Percentiles rank a stretch among this genome's conserved stretches.
phyloP scores from a whole-genome alignment of 2,113 vertebrate species.

The Carollia perspicillata region DNA sequence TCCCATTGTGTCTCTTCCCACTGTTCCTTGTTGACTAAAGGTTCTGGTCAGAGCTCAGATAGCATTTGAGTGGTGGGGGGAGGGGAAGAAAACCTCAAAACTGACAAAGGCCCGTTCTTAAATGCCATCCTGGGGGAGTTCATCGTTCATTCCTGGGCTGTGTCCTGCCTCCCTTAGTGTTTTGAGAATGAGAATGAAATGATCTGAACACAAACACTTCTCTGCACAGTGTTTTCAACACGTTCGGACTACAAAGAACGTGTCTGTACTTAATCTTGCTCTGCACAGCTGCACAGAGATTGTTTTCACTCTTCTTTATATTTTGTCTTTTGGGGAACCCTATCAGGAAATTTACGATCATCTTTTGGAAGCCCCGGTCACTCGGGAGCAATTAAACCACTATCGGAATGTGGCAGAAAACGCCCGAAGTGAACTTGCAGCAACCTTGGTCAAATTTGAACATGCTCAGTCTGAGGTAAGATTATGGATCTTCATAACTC shows the following conservation, averaged over 20 bases:
- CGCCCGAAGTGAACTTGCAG: conserved; percentile 85
- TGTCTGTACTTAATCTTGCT: not conserved
- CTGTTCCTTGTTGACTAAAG: not conserved
- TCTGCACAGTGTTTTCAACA: not conserved
- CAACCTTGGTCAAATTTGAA: conserved; percentile 83
- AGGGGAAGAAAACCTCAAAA: not conserved
- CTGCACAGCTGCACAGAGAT: not conserved
- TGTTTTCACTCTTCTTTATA: not conserved
- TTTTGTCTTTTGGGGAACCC: conserved; percentile 45
- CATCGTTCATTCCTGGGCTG: not conserved
- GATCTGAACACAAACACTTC: not conserved
- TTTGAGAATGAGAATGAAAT: not conserved
- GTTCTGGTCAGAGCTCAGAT: not conserved
- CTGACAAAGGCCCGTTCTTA: not conserved
- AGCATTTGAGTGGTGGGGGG: not conserved
- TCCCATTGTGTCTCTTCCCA: not conserved
- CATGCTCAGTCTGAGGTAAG: conserved; percentile 84
- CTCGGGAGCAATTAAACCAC: conserved; percentile 81
- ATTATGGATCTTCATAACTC: not conserved
- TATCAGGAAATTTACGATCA: conserved; percentile 71
- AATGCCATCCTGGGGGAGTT: not conserved
- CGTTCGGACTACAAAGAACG: not conserved
- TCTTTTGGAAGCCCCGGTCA: conserved; percentile 70
- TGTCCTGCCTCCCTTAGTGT: not conserved
- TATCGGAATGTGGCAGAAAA: conserved; percentile 83